These are phyloP conservation scores for Ernsta delagoae DNA, from an alignment of 2,888 invertebrate species.

Conservation along the genomic window DNA sequence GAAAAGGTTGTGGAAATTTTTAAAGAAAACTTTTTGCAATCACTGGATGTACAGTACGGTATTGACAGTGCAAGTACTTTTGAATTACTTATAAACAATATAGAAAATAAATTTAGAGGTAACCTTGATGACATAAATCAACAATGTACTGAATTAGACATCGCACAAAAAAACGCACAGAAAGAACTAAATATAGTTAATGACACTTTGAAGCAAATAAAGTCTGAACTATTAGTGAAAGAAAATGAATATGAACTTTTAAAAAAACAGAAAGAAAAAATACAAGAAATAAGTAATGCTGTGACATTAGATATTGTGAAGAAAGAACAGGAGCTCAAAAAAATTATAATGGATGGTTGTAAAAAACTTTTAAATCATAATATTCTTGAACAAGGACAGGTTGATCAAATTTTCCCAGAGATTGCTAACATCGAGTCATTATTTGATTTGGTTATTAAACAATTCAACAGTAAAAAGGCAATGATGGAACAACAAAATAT, in stretches of 20 bases:
- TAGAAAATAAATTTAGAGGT: slow-evolving; percentile 53
- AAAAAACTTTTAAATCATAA: slow-evolving; percentile 55
- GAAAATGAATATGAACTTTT: slow-evolving; percentile 65
- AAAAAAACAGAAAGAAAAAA: slow-evolving; percentile 61
- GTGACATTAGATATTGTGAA: slow-evolving; percentile 68
- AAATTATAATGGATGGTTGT: slow-evolving; percentile 54
- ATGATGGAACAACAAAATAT: slow-evolving; percentile 49
- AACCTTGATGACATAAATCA: slow-evolving; percentile 51
- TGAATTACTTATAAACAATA: slow-evolving; percentile 52
- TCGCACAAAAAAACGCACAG: slow-evolving; percentile 50
- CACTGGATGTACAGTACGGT: slow-evolving; percentile 61
- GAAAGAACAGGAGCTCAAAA: slow-evolving; percentile 61
- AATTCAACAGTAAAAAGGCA: slow-evolving; percentile 42
- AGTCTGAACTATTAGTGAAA: slow-evolving; percentile 57
- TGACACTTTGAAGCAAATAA: slow-evolving; percentile 55
- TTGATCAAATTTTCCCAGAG: slow-evolving; percentile 52
- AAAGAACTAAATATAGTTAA: slow-evolving; percentile 55
- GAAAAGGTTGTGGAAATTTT: slow-evolving; percentile 49
- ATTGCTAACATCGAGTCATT: slow-evolving; percentile 52
- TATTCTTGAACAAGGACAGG: slow-evolving; percentile 49
- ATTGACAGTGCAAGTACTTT: slow-evolving; percentile 55
- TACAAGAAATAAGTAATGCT: slow-evolving; percentile 67
- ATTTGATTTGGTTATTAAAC: slow-evolving; percentile 55
- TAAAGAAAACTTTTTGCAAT: slow-evolving; percentile 58
- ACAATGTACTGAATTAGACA: slow-evolving; percentile 53